These are phyloP conservation scores for Rhynchomys soricoides DNA, from an alignment of 2,113 vertebrate species.

Conservation along the genomic window DNA sequence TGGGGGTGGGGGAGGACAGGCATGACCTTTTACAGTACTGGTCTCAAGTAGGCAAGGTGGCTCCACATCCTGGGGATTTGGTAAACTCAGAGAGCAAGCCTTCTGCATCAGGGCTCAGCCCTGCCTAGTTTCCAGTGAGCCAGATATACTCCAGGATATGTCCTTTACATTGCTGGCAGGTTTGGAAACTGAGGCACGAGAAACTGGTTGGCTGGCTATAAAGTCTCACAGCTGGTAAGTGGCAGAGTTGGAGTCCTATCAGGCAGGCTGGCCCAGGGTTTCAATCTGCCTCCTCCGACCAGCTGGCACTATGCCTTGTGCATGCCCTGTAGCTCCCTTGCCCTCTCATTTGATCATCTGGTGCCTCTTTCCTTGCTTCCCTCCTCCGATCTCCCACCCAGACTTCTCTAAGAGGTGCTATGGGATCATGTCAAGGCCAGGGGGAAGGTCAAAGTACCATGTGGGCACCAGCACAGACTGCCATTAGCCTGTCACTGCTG, in stretches of 20 bases:
- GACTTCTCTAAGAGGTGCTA: not conserved
- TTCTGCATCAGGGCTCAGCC: not conserved
- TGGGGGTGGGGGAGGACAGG: not conserved
- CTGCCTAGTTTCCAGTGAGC: not conserved
- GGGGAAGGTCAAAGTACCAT: constrained; percentile 44
- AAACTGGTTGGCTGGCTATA: not conserved
- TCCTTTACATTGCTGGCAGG: not conserved
- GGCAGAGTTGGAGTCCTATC: not conserved
- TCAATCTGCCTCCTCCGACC: fast-evolving
- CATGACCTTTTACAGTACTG: not conserved
- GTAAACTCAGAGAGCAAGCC: not conserved
- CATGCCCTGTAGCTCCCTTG: not conserved
- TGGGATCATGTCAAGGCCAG: constrained; percentile 35
- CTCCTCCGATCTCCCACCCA: not conserved
- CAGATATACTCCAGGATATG: not conserved
- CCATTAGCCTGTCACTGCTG: constrained; percentile 63
- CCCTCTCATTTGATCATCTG: not conserved
- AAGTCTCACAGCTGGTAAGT: not conserved
- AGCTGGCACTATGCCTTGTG: not conserved
- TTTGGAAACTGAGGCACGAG: not conserved
- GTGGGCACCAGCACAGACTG: not conserved
- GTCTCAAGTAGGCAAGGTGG: not conserved
- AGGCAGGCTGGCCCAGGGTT: not conserved
- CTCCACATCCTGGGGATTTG: fast-evolving
- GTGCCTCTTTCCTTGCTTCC: not conserved